Evolutionary conservation across 1,140 invertebrate species (phyloP).

Genomic region (Belonocnema kinseyi): DNA sequence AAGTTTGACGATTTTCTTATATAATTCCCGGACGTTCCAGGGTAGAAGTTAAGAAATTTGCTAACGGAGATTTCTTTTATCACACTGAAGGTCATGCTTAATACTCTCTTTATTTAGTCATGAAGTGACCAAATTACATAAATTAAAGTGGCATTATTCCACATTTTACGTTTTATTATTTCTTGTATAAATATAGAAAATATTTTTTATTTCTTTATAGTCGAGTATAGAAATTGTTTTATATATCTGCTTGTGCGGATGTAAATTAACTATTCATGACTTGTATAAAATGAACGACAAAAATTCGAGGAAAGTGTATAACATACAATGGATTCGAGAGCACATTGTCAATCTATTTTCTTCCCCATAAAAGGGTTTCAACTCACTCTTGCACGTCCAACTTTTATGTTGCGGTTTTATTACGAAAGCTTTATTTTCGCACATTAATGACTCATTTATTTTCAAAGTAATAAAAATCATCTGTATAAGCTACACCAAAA

Average conservation of each 20-base stretch:
- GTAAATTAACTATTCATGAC: neutral
- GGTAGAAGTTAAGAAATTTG: neutral
- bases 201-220: too few relatives aligned
- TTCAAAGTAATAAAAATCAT: too few relatives aligned
- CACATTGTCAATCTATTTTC: neutral
- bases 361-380: neutral
- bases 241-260: neutral
- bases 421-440: neutral
- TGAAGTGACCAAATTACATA: neutral
- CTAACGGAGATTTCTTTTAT: neutral
- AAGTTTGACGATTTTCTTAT: constrained; percentile 11
- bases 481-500: too few relatives aligned
- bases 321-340: neutral
- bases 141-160: neutral
- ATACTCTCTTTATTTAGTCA: neutral
- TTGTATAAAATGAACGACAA: neutral
- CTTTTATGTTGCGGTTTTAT: neutral
- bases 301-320: neutral
- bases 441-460: neutral
- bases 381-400: neutral
- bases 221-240: neutral
- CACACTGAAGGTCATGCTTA: neutral
- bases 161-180: neutral
- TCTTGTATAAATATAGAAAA: too few relatives aligned
- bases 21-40: neutral